Evolutionary conservation across 1,140 invertebrate genomes (phyloP).

Genomic region (Zaprionus taronus): DNA sequence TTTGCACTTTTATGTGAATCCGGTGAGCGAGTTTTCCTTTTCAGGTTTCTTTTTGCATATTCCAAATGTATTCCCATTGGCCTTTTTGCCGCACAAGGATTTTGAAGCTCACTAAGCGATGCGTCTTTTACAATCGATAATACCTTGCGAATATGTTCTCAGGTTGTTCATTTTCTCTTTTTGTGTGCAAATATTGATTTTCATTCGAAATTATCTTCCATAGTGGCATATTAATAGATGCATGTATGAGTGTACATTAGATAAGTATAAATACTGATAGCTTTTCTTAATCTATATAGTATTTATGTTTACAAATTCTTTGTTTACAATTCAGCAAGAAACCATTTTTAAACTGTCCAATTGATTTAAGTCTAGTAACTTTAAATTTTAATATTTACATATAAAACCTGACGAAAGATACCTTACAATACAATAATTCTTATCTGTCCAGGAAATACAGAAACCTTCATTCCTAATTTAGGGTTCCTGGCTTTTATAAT

Average conservation of each 20-base stretch:
- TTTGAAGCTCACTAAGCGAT: conserved; percentile 18
- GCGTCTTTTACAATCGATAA: conserved; percentile 36
- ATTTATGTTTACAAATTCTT: too few relatives aligned
- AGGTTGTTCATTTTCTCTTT: not conserved
- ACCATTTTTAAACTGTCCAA: too few relatives aligned
- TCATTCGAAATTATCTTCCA: not conserved
- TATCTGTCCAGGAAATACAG: too few relatives aligned
- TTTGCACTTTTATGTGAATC: conserved; percentile 64
- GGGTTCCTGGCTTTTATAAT: too few relatives aligned
- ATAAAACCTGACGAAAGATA: too few relatives aligned
- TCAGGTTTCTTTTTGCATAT: conserved; percentile 63
- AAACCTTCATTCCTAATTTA: too few relatives aligned
- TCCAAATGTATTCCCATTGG: conserved; percentile 68
- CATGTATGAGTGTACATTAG: not conserved
- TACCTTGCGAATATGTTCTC: not conserved
- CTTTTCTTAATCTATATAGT: too few relatives aligned
- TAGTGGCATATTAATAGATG: not conserved
- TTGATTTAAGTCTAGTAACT: too few relatives aligned
- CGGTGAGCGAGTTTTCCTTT: conserved; percentile 1
- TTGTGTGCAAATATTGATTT: conserved; percentile 12
- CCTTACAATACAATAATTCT: too few relatives aligned
- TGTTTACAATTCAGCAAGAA: too few relatives aligned
- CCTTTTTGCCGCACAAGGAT: conserved; percentile 21
- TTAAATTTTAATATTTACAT: too few relatives aligned
- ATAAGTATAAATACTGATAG: not conserved